Base-by-base conservation (phyloP, 2,113 vertebrate species). In the Rhea pennata region DNA sequence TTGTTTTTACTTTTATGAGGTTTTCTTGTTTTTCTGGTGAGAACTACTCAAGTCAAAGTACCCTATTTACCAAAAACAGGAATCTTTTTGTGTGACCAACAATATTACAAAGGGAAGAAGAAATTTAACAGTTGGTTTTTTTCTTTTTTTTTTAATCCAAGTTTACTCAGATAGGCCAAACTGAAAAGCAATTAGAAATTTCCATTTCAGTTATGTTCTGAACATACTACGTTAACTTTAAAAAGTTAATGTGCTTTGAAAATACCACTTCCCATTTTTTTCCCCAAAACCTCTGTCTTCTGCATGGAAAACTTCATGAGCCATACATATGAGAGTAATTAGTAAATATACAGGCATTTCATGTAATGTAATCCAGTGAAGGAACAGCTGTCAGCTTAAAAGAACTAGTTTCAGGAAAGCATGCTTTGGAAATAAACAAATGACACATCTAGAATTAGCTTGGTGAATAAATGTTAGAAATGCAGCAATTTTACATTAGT, bases 1-100 rank as follows among this genome's bases (percentile, higher is more conserved):
- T 93, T 72, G 88, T 86, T 95, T 95, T 96, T 87, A 96, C 93
- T 97, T 96, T 97, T 96, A 46, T 36, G 36, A 36, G 36, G 36
- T 36, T 36, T 36, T 36, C 36, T 36, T 36, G 36, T 36, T 36
- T 36, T 36, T 36, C 36, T 36, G 36, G 36, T 36, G 36, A 36
- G 36, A 36, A 36, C 36, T 36, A 36, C 36, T 36, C 36, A 36
- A 36, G 36, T 36, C 36, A 36, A 36, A 36, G 36, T 36, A 36
- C 36, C 36, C 36, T 36, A 36, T 36, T 36, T 36, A 36, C 36
- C 36, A 36, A 36, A 36, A 95, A 90, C 67, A 90, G 53, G 44
- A 58, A 48, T 72, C 50, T 90, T 92, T 58, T 9, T 33, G 56
- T 89, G 1, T 54, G 17, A 42, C 14, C 16, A 44, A 26, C 15